A percentile compares a stretch with the other conserved stretches of the same genome.
Conservation (phyloP, 2,113 vertebrate species). For the Percina caprodes region DNA sequence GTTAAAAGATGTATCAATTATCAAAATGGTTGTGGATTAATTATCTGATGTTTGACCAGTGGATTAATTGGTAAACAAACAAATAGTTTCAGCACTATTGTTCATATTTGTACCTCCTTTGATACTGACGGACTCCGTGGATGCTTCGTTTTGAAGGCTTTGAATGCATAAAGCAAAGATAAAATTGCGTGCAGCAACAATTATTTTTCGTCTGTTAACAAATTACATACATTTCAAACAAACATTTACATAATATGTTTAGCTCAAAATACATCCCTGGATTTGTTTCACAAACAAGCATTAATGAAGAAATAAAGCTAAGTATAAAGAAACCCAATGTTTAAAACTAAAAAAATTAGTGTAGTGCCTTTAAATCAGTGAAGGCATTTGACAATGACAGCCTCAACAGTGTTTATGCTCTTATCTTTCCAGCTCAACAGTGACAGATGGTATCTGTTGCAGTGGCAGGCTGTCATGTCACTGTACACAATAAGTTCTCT, state of each 20-base stretch:
- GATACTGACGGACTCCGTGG: neutral
- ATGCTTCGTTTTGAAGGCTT: neutral
- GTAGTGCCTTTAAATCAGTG: slow-evolving; percentile 36
- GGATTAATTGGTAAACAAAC: neutral
- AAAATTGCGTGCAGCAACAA: neutral
- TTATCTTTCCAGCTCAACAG: slow-evolving; percentile 49
- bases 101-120: neutral
- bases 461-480: slow-evolving; percentile 43
- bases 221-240: neutral
- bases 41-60: neutral
- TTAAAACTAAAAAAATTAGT: neutral
- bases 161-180: neutral
- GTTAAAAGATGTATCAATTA: neutral
- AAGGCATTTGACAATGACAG: slow-evolving; percentile 46
- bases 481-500: slow-evolving; percentile 18
- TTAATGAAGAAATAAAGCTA: neutral
- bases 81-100: neutral
- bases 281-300: neutral
- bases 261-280: neutral
- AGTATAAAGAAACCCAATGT: neutral
- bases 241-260: neutral
- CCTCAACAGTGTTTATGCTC: slow-evolving; percentile 23
- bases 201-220: neutral
- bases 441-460: slow-evolving; percentile 64
- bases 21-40: neutral